These are phyloP conservation scores for Calliphora vomitoria DNA, from an alignment of 2,888 invertebrate species.

Conservation along the genomic window DNA sequence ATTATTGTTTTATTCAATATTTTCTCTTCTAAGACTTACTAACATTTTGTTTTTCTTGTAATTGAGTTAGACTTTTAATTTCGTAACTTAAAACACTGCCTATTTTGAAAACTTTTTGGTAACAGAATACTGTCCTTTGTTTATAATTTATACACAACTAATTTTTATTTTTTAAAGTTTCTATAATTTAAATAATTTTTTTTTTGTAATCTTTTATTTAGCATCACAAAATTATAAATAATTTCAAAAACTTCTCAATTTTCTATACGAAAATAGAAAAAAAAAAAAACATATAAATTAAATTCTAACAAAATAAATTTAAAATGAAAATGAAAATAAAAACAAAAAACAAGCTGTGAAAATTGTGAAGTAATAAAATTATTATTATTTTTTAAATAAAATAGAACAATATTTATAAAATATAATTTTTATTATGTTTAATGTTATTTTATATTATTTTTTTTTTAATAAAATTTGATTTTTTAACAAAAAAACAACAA, in stretches of 20 bases:
- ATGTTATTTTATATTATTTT: conserved; percentile 72
- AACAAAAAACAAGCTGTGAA: conserved; percentile 73
- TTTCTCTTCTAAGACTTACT: conserved; percentile 10
- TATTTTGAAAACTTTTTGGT: conserved; percentile 54
- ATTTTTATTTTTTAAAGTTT: conserved; percentile 58
- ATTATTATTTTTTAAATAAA: conserved; percentile 68
- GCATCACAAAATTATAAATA: conserved; percentile 69
- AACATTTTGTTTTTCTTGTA: conserved; percentile 12
- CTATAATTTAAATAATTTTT: conserved; percentile 22
- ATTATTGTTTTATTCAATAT: conserved; percentile 1
- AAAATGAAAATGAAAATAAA: conserved; percentile 12
- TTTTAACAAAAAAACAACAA: conserved; percentile 58
- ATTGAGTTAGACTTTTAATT: conserved; percentile 57
- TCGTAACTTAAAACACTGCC: conserved; percentile 70
- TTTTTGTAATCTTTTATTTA: conserved; percentile 45
- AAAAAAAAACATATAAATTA: conserved; percentile 23
- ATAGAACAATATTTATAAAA: conserved; percentile 77
- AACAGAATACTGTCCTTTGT: conserved; percentile 67
- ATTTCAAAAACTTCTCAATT: conserved; percentile 67
- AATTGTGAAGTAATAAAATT: conserved; percentile 72
- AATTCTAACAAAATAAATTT: conserved; percentile 24
- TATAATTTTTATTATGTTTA: conserved; percentile 72
- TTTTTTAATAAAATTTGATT: conserved; percentile 66
- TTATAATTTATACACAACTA: conserved; percentile 50
- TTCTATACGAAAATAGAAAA: conserved; percentile 56